Conservation (phyloP, 2,888 invertebrate species). For the Drosophila neutralis region DNA sequence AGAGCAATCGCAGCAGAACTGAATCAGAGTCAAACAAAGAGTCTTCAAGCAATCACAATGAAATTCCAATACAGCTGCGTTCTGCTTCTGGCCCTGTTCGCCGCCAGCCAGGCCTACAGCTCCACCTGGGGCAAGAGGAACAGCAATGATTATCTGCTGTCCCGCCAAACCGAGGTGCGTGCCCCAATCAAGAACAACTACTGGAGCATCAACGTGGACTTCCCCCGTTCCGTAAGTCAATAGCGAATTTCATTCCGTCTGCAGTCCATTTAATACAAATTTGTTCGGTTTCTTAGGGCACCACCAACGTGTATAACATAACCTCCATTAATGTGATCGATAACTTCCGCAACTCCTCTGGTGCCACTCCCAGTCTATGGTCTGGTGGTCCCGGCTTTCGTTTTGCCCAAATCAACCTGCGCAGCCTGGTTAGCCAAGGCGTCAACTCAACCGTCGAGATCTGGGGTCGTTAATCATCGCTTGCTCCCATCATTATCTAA, state of each 20-base stretch:
- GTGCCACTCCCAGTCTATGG: slow-evolving; percentile 59
- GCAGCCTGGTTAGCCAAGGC: slow-evolving; percentile 53
- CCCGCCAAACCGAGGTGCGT: slow-evolving; percentile 52
- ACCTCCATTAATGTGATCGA: slow-evolving; percentile 62
- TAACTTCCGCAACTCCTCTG: slow-evolving; percentile 72
- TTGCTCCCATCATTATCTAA: not conserved
- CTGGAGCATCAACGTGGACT: slow-evolving; percentile 51
- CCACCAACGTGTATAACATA: slow-evolving; percentile 47
- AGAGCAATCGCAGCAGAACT: not conserved
- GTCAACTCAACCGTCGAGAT: slow-evolving; percentile 73
- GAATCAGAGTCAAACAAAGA: slow-evolving; percentile 16
- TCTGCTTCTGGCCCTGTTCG: slow-evolving; percentile 63
- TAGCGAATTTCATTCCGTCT: not conserved
- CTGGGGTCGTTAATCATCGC: slow-evolving; percentile 52
- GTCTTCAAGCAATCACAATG: slow-evolving; percentile 45
- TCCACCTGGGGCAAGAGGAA: slow-evolving; percentile 59
- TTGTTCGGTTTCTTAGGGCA: slow-evolving; percentile 45
- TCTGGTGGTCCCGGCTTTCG: slow-evolving; percentile 67
- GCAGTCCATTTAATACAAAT: not conserved
- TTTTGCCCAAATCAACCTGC: slow-evolving; percentile 55
- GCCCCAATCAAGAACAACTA: slow-evolving; percentile 53
- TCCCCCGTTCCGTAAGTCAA: slow-evolving; percentile 59
- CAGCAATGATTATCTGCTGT: slow-evolving; percentile 49
- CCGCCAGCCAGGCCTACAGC: slow-evolving; percentile 56
- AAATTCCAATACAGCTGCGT: slow-evolving; percentile 58